A percentile compares a stretch with the other conserved stretches of the same genome.
phyloP scores from a whole-genome alignment of 2,113 vertebrate species.

The Lepus europaeus region DNA sequence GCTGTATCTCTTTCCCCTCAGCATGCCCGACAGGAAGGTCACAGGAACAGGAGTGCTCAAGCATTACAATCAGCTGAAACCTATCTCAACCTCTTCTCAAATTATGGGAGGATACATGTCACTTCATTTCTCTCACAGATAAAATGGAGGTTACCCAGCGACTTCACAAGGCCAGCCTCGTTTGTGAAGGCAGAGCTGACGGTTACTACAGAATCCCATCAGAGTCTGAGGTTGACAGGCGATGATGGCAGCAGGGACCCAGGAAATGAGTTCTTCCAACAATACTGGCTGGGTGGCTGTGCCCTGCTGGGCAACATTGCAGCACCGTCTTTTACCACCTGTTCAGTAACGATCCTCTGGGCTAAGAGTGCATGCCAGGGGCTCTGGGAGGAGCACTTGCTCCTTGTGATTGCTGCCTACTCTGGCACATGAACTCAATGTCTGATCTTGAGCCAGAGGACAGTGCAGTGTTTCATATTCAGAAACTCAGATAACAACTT shows the following conservation, averaged over 20 bases:
- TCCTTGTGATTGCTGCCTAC: background rate
- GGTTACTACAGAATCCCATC: slow-evolving; percentile 31
- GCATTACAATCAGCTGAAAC: slow-evolving; percentile 44
- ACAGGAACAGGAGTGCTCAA: background rate
- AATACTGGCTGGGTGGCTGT: background rate
- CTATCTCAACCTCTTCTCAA: slow-evolving; percentile 39
- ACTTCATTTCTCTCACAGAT: slow-evolving; percentile 30
- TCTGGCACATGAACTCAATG: background rate
- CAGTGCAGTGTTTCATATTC: too few relatives aligned
- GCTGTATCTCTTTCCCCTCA: background rate
- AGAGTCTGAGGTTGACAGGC: background rate
- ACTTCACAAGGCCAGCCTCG: slow-evolving; percentile 59
- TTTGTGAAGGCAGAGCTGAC: slow-evolving; percentile 55
- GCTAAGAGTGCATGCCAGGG: background rate
- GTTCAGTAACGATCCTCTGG: background rate
- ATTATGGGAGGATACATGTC: slow-evolving; percentile 50
- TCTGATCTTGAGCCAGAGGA: background rate
- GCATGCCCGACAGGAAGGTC: background rate
- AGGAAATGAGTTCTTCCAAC: background rate
- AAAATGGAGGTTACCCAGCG: slow-evolving; percentile 57
- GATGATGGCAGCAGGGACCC: too few relatives aligned
- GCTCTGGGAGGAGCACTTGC: background rate
- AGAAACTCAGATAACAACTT: background rate
- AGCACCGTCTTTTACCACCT: background rate
- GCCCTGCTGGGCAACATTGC: rapidly evolving